phyloP scores from a whole-genome alignment of 2,888 invertebrate species.

The Brenthis ino region DNA sequence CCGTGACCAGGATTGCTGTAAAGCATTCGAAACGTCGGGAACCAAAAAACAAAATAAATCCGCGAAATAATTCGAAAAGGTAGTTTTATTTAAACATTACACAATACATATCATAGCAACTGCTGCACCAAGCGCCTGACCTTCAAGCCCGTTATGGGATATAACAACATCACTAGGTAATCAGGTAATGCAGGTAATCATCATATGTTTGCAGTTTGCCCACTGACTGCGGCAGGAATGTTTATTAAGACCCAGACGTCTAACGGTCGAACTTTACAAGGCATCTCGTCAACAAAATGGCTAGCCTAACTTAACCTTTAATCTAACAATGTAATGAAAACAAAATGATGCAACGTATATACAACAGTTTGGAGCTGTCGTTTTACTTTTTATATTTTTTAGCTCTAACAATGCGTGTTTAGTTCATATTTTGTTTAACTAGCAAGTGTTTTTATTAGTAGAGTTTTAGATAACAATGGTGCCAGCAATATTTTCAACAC shows the following conservation, averaged over 20 bases:
- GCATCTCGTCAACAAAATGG: conserved; percentile 16
- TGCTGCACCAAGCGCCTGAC: conserved; percentile 14
- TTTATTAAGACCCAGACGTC: conserved; percentile 15
- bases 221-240: conserved; percentile 15
- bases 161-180: conserved; percentile 20
- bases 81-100: too few species aligned
- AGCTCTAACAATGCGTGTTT: neutral
- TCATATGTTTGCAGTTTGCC: conserved; percentile 27
- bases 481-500: neutral
- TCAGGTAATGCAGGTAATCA: conserved; percentile 24
- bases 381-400: neutral
- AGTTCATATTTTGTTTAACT: neutral
- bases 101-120: neutral
- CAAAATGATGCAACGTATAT: conserved; percentile 1
- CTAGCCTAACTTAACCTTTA: conserved; percentile 9
- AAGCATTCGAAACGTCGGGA: neutral
- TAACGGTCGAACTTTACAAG: conserved; percentile 17
- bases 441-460: neutral
- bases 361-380: neutral
- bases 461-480: neutral
- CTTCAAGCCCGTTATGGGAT: conserved; percentile 21
- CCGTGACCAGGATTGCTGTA: neutral
- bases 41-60: too few species aligned
- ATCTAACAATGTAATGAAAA: neutral
- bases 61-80: too few species aligned